phyloP scores from a whole-genome alignment of 2,888 invertebrate species.

The Drosophila tanythrix region DNA sequence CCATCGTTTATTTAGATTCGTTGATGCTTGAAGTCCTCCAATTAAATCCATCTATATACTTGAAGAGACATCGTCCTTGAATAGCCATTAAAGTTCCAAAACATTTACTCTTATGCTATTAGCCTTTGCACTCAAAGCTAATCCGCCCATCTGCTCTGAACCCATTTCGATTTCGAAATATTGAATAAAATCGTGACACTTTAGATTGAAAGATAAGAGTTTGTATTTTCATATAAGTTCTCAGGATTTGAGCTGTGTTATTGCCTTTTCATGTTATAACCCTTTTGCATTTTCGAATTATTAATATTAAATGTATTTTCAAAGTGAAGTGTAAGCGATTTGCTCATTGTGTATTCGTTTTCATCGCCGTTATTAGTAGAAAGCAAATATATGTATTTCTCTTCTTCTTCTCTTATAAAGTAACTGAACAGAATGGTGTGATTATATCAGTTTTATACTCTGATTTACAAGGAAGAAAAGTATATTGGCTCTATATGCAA shows the following conservation, averaged over 20 bases:
- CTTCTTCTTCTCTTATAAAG: conserved; percentile 13
- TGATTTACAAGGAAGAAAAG: neutral
- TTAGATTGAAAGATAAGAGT: conserved; percentile 75
- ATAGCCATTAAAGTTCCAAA: no score
- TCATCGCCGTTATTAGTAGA: conserved; percentile 38
- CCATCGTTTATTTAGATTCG: no score
- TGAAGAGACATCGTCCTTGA: no score
- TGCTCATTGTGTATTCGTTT: conserved; percentile 37
- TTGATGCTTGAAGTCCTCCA: no score
- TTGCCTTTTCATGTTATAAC: conserved; percentile 61
- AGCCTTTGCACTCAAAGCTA: no score
- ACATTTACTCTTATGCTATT: no score
- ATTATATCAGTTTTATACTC: conserved; percentile 20
- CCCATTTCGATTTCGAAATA: neutral
- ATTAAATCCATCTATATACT: no score
- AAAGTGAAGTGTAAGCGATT: conserved; percentile 57
- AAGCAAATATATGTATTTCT: conserved; percentile 38
- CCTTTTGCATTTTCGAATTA: conserved; percentile 49
- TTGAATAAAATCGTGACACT: conserved; percentile 20
- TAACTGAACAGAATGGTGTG: conserved; percentile 34
- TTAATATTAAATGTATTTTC: conserved; percentile 55
- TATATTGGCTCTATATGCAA: neutral
- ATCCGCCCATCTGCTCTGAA: no score
- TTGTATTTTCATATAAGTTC: conserved; percentile 75
- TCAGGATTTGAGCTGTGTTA: conserved; percentile 75